These are phyloP conservation scores for Drosophila anomalipes DNA, from an alignment of 2,888 invertebrate genomes.

Conservation along the genomic window DNA sequence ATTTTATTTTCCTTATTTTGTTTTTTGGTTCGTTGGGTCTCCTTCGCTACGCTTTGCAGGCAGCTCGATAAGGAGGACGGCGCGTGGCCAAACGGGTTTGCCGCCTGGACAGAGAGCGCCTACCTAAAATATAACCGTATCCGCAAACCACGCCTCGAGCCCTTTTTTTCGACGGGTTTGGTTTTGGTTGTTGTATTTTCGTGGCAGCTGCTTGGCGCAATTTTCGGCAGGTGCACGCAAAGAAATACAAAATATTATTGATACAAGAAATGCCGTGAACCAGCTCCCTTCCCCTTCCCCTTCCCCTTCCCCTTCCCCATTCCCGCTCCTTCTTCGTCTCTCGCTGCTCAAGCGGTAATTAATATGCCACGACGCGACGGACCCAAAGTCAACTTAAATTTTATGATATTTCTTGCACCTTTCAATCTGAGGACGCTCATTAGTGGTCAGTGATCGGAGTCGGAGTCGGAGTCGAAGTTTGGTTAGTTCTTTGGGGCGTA, in stretches of 20 bases:
- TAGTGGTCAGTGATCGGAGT: constrained; percentile 54
- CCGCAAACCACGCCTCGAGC: constrained; percentile 9
- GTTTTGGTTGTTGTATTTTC: constrained; percentile 23
- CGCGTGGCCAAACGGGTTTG: constrained; percentile 61
- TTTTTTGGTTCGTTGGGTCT: constrained; percentile 12
- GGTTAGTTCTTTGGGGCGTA: constrained; percentile 53
- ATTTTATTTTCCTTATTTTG: constrained; percentile 6
- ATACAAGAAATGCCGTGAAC: constrained; percentile 54
- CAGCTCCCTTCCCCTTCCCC: neutral
- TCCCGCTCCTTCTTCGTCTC: neutral
- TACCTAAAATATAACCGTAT: constrained; percentile 9
- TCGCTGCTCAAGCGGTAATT: constrained; percentile 54
- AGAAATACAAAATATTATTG: constrained; percentile 59
- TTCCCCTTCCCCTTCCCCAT: neutral
- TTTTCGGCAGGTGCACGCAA: constrained; percentile 69
- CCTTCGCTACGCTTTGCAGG: constrained; percentile 30
- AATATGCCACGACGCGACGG: constrained; percentile 54
- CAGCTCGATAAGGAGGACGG: constrained; percentile 45
- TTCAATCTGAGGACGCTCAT: constrained; percentile 50
- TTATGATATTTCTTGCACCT: constrained; percentile 72
- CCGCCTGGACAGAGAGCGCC: constrained; percentile 8
- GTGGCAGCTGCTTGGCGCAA: constrained; percentile 56
- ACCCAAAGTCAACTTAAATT: constrained; percentile 24
- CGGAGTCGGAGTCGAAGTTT: constrained; percentile 4
- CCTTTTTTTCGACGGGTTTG: constrained; percentile 16